A percentile compares a stretch with the other conserved stretches of the same genome.
phyloP scores from a whole-genome alignment of 2,113 vertebrate species.

The Hoplias malabaricus region DNA sequence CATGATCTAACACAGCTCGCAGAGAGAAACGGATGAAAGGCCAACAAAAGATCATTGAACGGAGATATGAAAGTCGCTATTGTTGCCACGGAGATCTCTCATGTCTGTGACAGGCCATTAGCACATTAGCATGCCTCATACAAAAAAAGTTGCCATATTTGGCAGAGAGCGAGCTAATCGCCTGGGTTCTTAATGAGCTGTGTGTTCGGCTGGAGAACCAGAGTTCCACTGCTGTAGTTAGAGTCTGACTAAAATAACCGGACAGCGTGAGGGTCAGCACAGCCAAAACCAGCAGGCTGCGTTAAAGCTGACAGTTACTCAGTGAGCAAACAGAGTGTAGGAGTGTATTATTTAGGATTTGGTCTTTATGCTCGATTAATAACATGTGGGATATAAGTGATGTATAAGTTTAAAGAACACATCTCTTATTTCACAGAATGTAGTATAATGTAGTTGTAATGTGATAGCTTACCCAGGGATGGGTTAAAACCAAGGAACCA shows the following conservation, averaged over 20 bases:
- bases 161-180: conserved; percentile 44
- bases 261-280: neutral
- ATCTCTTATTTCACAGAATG: too few relatives aligned
- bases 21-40: conserved; percentile 6
- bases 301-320: too few relatives aligned
- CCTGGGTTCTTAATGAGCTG: conserved; percentile 57
- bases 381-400: too few relatives aligned
- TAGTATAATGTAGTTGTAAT: too few relatives aligned
- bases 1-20: neutral
- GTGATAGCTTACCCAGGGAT: too few relatives aligned
- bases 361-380: too few relatives aligned
- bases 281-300: neutral
- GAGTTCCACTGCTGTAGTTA: neutral
- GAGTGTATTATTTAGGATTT: neutral
- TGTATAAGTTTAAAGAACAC: too few relatives aligned
- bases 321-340: neutral
- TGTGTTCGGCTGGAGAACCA: conserved; percentile 8
- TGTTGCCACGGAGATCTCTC: conserved; percentile 50
- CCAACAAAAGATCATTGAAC: conserved; percentile 56
- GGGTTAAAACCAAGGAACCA: too few relatives aligned
- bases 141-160: conserved; percentile 50
- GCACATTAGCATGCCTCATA: conserved; percentile 50
- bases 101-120: conserved; percentile 43
- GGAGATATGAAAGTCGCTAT: conserved; percentile 59
- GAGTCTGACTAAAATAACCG: neutral